Percentiles rank a stretch among this genome's conserved stretches.
phyloP scores from a whole-genome alignment of 2,113 vertebrate genomes.

The Vulpes vulpes region DNA sequence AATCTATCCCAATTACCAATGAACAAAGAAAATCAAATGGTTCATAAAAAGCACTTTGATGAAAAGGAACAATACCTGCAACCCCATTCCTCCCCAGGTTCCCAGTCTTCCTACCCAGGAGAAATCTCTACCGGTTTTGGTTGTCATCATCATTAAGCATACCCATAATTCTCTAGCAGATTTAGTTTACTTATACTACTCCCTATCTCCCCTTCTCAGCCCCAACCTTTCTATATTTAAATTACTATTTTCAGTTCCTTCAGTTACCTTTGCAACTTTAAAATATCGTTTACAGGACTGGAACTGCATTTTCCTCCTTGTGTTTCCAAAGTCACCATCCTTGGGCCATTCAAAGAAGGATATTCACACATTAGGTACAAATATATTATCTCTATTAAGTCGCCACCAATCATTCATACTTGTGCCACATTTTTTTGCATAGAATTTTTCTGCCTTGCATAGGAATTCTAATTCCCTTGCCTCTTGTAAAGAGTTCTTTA shows the following conservation, averaged over 20 bases:
- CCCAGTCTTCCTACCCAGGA: not conserved
- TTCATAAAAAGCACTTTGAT: not conserved
- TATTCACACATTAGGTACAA: not conserved
- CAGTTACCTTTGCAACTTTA: not conserved
- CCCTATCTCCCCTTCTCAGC: not conserved
- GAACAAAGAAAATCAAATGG: conserved; percentile 46
- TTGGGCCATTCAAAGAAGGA: not conserved
- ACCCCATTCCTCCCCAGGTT: not conserved
- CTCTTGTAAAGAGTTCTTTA: not conserved
- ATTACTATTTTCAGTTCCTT: conserved; percentile 39
- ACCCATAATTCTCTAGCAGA: not conserved
- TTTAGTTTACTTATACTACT: not conserved
- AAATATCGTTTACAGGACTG: not conserved
- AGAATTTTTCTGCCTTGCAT: not conserved
- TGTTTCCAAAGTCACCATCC: not conserved
- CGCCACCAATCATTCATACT: not conserved
- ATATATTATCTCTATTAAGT: not conserved
- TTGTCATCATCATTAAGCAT: not conserved
- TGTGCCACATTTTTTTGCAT: not conserved
- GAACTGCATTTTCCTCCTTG: not conserved
- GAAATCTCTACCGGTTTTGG: not conserved
- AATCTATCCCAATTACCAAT: not conserved
- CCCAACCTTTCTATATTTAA: not conserved
- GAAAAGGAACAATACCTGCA: not conserved
- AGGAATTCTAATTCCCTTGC: not conserved